Base-by-base conservation (phyloP, 2,888 invertebrate species). In the Lydus trimaculatus region DNA sequence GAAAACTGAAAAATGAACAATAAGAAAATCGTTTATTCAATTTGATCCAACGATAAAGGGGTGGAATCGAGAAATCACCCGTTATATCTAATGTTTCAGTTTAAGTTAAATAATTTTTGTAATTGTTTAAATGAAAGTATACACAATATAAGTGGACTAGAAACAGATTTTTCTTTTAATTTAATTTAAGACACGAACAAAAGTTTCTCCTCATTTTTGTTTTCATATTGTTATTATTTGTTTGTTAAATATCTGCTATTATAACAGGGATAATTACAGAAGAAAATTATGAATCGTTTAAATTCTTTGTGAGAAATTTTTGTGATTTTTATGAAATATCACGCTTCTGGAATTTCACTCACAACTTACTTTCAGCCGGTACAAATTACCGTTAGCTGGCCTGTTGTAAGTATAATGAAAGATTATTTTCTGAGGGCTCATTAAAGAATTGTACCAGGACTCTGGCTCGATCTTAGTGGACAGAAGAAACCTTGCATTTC, bases 251-350 rank as follows among this genome's bases (percentile, higher is more conserved):
- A 8, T 43, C 1, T 17, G 17, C 8, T 48, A 1, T 20, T 48
- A 20, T 8, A 48, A 9, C 3, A 20, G 5, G 1, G 48, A 48
- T 48, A 48, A 20, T 48, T 48, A 48, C 20, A 48, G 20, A 48
- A 20, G 48, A 23, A 48, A 48, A 48, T 48, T 48, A 20, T 2
- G 9, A 20, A 20, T 48, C 20, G 48, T 48, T 48, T 23, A 11
- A 20, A 48, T 48, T 48, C 2, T 48, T 48, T 48, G 48, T 13
- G 9, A 48, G 43, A 62, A 59, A 67, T 64, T 59, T 60, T 59
- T 60, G 67, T 56, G 67, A 64, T 64, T 64, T 67, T 67, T 64
- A 58, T 56, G 48, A 66, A 67, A 67, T 67, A 56, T 64, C 67
- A 67, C 64, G 63, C 63, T 67, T 59, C 17, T 48, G 11, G 20